Evolutionary conservation across 2,113 vertebrate species (phyloP).

Genomic region (Gulo gulo): DNA sequence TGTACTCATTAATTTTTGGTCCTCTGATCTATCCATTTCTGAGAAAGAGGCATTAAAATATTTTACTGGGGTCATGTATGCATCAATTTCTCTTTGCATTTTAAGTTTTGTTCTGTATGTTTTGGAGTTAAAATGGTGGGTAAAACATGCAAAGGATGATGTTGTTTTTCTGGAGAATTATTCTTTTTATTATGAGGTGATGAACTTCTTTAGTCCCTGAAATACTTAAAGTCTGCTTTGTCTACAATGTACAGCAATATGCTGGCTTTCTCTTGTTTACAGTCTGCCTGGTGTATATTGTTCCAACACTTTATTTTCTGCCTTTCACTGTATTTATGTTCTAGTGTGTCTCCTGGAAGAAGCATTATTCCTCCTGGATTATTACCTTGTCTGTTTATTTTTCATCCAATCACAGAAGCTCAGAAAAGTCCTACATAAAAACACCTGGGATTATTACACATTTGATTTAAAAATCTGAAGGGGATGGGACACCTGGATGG

Average conservation of each 20-base stretch:
- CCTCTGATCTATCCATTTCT: background rate
- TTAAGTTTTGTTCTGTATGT: conserved; percentile 4
- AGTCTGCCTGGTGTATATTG: background rate
- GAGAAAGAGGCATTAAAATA: background rate
- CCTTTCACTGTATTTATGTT: background rate
- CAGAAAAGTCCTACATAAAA: background rate
- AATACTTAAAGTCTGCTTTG: background rate
- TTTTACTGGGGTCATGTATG: background rate
- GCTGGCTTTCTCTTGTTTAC: background rate
- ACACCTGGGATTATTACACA: background rate
- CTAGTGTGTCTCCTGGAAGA: background rate
- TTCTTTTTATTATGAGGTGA: background rate
- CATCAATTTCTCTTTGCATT: background rate
- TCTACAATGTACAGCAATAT: background rate
- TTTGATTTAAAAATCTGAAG: background rate
- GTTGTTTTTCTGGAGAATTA: background rate
- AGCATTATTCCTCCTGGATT: background rate
- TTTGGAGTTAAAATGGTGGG: background rate
- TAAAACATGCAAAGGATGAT: background rate
- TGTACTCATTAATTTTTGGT: background rate
- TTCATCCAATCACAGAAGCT: background rate
- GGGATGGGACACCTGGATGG: background rate
- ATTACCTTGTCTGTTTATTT: background rate
- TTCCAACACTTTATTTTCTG: background rate
- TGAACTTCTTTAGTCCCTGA: background rate